These are phyloP conservation scores for Calyptomena viridis DNA, from an alignment of 2,113 vertebrate species.

Conservation along the genomic window DNA sequence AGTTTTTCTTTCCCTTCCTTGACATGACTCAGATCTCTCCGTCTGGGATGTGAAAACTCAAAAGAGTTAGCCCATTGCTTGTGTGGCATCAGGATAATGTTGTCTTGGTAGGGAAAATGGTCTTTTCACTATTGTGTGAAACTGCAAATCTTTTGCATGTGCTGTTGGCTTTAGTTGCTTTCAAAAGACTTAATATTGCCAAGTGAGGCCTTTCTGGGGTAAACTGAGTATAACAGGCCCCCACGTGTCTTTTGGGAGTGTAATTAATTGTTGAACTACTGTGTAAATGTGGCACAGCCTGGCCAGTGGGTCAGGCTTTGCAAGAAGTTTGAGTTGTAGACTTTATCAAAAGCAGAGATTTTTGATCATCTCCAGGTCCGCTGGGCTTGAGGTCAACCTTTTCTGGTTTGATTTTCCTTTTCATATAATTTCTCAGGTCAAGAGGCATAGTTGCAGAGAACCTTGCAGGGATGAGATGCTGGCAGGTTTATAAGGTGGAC, in stretches of 20 bases:
- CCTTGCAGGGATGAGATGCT: neutral
- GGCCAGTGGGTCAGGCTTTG: neutral
- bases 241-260: neutral
- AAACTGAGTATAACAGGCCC: neutral
- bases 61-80: fast-evolving
- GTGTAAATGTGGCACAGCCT: neutral
- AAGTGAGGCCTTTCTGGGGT: neutral
- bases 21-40: neutral
- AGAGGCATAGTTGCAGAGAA: neutral
- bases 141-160: neutral
- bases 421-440: neutral
- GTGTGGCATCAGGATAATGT: neutral
- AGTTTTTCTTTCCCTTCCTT: neutral
- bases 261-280: neutral
- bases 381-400: neutral
- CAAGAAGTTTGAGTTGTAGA: neutral
- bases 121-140: neutral
- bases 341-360: neutral
- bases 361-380: neutral
- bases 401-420: neutral
- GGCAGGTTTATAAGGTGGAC: neutral
- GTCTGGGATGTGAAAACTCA: neutral
- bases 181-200: neutral
- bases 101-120: neutral
- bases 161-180: neutral